Evolutionary conservation across 2,797 vertebrate species (phyloP).

Genomic region (Hylomyscus alleni): DNA sequence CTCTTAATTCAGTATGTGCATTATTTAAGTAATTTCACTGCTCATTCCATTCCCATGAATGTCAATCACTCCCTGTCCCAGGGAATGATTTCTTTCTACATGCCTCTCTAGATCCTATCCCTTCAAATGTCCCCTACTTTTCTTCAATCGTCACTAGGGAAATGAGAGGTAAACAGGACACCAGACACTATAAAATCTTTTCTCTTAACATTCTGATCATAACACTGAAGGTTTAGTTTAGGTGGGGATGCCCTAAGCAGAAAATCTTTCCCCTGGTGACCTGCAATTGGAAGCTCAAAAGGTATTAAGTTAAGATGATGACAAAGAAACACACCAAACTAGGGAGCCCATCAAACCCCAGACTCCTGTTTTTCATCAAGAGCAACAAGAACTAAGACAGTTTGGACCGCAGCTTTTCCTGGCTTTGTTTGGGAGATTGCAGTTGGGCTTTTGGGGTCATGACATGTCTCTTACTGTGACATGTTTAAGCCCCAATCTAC

Average conservation of each 20-base stretch:
- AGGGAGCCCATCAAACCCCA: not conserved
- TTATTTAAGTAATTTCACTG: not conserved
- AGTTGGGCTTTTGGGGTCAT: not conserved
- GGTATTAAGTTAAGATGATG: not conserved
- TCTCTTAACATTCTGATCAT: conserved; percentile 13
- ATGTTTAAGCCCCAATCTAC: not conserved
- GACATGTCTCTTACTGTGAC: not conserved
- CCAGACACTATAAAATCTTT: not conserved
- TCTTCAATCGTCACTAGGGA: not conserved
- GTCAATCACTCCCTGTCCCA: not conserved
- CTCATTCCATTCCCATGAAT: not conserved
- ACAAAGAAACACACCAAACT: not conserved
- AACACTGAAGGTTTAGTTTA: not conserved
- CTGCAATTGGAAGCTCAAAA: not conserved
- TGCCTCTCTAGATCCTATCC: not conserved
- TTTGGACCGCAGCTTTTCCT: not conserved
- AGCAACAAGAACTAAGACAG: not conserved
- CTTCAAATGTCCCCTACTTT: not conserved
- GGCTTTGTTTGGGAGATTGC: not conserved
- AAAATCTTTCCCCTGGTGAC: not conserved
- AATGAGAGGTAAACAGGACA: conserved; percentile 32
- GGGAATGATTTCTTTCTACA: not conserved
- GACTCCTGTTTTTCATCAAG: not conserved
- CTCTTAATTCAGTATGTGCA: not conserved
- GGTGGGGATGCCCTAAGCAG: not conserved